A percentile compares a stretch with the other conserved stretches of the same genome.
These are phyloP conservation scores for Oncorhynchus kisutch DNA, from an alignment of 2,113 vertebrate genomes.

Conservation along the genomic window DNA sequence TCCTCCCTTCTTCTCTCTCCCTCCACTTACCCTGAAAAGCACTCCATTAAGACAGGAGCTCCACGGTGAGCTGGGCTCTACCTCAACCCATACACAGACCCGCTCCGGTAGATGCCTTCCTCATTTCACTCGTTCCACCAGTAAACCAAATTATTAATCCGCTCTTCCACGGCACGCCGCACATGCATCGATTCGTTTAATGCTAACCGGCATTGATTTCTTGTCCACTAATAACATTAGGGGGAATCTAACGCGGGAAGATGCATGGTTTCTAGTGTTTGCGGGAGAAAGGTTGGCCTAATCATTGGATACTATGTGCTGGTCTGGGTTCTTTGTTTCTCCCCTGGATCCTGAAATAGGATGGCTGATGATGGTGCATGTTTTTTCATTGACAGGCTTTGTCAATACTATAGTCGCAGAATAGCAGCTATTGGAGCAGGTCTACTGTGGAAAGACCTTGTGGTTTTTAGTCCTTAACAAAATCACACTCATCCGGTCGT, in stretches of 20 bases:
- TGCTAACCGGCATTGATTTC: slow-evolving; percentile 58
- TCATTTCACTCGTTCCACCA: slow-evolving; percentile 13
- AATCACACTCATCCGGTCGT: no score
- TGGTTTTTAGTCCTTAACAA: no score
- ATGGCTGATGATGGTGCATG: slow-evolving; percentile 10
- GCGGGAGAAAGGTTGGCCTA: slow-evolving; percentile 10
- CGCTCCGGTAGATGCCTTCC: background rate
- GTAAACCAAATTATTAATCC: slow-evolving; percentile 39
- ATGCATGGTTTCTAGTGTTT: slow-evolving; percentile 9
- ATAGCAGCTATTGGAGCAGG: slow-evolving; percentile 22
- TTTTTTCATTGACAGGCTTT: slow-evolving; percentile 10
- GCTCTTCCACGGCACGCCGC: background rate
- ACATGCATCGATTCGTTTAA: slow-evolving; percentile 38
- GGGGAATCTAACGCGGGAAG: slow-evolving; percentile 26
- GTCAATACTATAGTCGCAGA: background rate
- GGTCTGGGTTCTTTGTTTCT: background rate
- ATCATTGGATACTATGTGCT: slow-evolving; percentile 34
- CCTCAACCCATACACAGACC: slow-evolving; percentile 4
- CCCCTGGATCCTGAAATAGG: slow-evolving; percentile 13
- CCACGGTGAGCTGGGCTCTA: slow-evolving; percentile 23
- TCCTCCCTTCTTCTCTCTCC: background rate
- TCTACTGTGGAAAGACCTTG: background rate
- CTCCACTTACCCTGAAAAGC: slow-evolving; percentile 35
- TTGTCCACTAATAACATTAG: slow-evolving; percentile 50
- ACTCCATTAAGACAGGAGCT: slow-evolving; percentile 32